These are phyloP conservation scores for Dione vanillae DNA, from an alignment of 2,888 invertebrate species.

Conservation along the genomic window DNA sequence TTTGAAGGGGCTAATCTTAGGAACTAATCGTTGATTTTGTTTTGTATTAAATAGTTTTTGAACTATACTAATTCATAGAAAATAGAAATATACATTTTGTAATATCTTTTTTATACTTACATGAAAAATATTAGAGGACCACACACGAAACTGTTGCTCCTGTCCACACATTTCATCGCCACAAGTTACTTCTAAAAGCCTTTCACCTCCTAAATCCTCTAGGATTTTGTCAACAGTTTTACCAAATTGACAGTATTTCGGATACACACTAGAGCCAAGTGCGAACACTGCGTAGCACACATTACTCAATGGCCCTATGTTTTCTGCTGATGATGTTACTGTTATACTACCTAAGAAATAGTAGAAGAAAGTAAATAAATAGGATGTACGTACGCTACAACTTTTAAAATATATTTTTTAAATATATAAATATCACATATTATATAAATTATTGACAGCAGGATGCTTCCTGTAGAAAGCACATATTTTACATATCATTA, in stretches of 20 bases:
- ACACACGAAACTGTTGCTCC: conserved; percentile 95
- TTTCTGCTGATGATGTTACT: conserved; percentile 89
- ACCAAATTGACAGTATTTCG: conserved; percentile 97
- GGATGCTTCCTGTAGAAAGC: too few relatives aligned
- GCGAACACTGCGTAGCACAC: conserved; percentile 97
- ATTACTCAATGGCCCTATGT: conserved; percentile 94
- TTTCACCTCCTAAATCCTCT: conserved; percentile 94
- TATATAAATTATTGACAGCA: too few relatives aligned
- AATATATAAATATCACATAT: too few relatives aligned
- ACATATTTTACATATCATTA: too few relatives aligned
- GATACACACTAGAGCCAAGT: conserved; percentile 97
- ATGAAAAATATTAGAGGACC: conserved; percentile 94
- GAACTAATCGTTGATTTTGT: too few relatives aligned
- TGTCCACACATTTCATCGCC: conserved; percentile 98
- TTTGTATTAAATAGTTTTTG: too few relatives aligned
- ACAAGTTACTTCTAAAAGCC: conserved; percentile 90
- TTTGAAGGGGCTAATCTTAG: too few relatives aligned
- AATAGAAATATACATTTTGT: too few relatives aligned
- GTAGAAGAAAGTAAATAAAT: background rate
- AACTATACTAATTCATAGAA: too few relatives aligned
- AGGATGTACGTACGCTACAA: too few relatives aligned
- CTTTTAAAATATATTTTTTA: too few relatives aligned
- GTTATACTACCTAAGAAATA: conserved; percentile 87
- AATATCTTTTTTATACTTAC: conserved; percentile 73
- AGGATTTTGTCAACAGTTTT: conserved; percentile 95